phyloP scores from a whole-genome alignment of 1,140 invertebrate species.

The Oppia nitens region DNA sequence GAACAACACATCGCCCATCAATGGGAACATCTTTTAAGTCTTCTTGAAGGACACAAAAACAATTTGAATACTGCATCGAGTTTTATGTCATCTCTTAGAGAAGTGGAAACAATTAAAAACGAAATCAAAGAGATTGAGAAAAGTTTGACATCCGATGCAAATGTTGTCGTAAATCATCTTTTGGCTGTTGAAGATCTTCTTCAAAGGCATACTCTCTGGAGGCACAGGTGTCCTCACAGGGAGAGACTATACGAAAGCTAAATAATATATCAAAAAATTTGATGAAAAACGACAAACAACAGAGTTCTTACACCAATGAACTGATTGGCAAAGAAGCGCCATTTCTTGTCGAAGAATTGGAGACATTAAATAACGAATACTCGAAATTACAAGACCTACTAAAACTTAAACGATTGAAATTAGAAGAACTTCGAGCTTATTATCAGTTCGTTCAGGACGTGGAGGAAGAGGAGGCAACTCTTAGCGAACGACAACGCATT shows the following conservation, averaged over 20 bases:
- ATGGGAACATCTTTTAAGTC: slow-evolving; percentile 66
- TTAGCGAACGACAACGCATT: slow-evolving; percentile 77
- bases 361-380: slow-evolving; percentile 50
- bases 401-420: slow-evolving; percentile 52
- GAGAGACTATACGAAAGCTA: slow-evolving; percentile 59
- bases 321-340: slow-evolving; percentile 34
- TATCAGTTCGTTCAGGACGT: slow-evolving; percentile 87
- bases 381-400: slow-evolving; percentile 43
- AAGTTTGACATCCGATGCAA: slow-evolving; percentile 46
- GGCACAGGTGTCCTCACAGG: slow-evolving; percentile 60
- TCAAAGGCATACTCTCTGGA: slow-evolving; percentile 85
- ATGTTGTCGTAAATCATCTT: slow-evolving; percentile 45
- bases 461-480: slow-evolving; percentile 81
- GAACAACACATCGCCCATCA: slow-evolving; percentile 70
- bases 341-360: slow-evolving; percentile 46
- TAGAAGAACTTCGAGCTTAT: slow-evolving; percentile 80
- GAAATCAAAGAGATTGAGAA: slow-evolving; percentile 65
- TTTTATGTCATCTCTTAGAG: slow-evolving; percentile 66
- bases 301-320: not conserved
- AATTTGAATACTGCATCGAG: slow-evolving; percentile 56
- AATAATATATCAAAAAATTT: slow-evolving; percentile 42
- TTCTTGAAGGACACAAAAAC: slow-evolving; percentile 66
- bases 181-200: slow-evolving; percentile 80
- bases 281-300: slow-evolving; percentile 20
- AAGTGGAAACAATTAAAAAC: slow-evolving; percentile 72